Evolutionary conservation across 2,888 invertebrate genomes (phyloP), one percentile per base, ranked within the genome.

Genomic region (Metellina segmentata): DNA sequence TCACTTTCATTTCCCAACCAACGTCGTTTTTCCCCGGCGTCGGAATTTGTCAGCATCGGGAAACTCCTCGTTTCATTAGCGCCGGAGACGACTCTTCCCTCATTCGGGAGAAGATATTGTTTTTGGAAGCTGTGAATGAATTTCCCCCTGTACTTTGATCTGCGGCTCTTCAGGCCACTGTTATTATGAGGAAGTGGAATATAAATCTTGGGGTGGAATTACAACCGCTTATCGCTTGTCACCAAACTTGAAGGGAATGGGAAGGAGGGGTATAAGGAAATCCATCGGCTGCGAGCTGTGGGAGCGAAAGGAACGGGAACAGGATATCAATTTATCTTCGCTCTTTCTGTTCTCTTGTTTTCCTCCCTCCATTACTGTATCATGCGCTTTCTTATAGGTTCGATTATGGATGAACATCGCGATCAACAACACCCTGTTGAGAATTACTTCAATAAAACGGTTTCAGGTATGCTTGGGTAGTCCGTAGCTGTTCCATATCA

Each of bases 221-320:
- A 91, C 90, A 77, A 52, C 90, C 82, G 90, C 90, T 91, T 91
- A 91, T 91, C 90, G 81, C 86, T 91, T 81, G 90, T 86, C 81
- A 74, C 77, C 81, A 1, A 34, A 34, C 1, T 34, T 34, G 34
- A 4, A n/a, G 34, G 34, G 34, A 34, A 34, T 34, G 53, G n/a
- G 88, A 72, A 52, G 72, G 75, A 13, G 81, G 79, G n/a, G 34
- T 34, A 34, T 34, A 34, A 61, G 61, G 52, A 48, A 77, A 78
- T 83, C 74, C 34, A 83, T 83, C 51, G 72, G 51, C 51, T 53
- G 16, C 1, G 69, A 34, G 69, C 51, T 70, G 69, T 11, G 79
- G 48, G n/a, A 9, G 83, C 11, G 34, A 53, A 53, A 9, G 69
- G 19, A 53, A 53, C 20, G 52, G 53, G 74, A 61, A 20, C 20